phyloP scores from a whole-genome alignment of 2,888 invertebrate species.

The Drosophila subquinaria region DNA sequence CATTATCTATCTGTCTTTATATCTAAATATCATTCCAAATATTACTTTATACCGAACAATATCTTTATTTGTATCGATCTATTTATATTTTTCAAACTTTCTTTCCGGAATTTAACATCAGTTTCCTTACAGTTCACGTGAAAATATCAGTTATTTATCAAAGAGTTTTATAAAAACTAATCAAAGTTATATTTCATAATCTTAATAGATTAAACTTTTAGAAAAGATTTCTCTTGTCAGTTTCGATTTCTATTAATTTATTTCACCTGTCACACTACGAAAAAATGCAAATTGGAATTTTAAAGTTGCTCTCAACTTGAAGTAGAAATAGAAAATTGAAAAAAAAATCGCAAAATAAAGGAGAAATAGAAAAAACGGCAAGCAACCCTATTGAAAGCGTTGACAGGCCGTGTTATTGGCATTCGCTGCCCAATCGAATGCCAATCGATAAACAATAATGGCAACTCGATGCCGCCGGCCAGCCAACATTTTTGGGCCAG shows the following conservation, averaged over 20 bases:
- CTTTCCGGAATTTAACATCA: too few relatives aligned
- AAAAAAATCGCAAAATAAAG: background rate
- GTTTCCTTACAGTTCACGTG: too few relatives aligned
- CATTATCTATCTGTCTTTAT: background rate
- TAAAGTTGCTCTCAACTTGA: constrained; percentile 2
- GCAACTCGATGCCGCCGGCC: constrained; percentile 28
- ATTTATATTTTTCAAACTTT: too few relatives aligned
- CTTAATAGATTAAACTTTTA: too few relatives aligned
- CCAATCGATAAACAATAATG: constrained; percentile 77
- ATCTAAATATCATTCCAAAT: background rate
- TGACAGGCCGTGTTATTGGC: constrained; percentile 58
- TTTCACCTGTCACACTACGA: background rate
- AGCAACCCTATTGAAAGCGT: constrained; percentile 42
- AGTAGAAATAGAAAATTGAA: constrained; percentile 1
- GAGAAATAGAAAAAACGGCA: background rate
- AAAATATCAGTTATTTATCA: too few relatives aligned
- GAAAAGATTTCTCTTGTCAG: background rate
- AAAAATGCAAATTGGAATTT: background rate
- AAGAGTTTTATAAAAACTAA: too few relatives aligned
- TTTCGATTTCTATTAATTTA: background rate
- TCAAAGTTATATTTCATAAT: too few relatives aligned
- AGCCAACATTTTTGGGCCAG: constrained; percentile 47
- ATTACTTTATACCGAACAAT: background rate
- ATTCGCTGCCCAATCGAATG: constrained; percentile 66
- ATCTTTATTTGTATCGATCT: background rate